Evolutionary conservation across 2,797 vertebrate genomes (phyloP), one percentile per base, ranked within the genome.

Genomic region (Rachycentron canadum): DNA sequence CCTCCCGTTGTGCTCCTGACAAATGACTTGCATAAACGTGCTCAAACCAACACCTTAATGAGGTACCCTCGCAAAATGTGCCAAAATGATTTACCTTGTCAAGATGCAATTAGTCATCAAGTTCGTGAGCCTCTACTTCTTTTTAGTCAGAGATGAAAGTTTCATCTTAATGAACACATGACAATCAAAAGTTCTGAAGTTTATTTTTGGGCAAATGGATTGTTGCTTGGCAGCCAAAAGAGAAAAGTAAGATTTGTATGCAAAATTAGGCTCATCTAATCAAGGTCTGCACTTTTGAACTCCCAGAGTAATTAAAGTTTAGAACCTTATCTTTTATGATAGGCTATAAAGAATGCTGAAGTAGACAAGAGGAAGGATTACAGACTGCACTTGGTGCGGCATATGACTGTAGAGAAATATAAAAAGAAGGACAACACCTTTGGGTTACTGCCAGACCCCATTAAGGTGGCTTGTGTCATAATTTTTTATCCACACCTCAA

Each of bases 41-140:
- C 45, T 45, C 53, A 68, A 19, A 45, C 49, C 69, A n/a, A 49
- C 32, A 55, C 78, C 76, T 83, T 88, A 89, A 92, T 81, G 43
- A 90, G 76, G 60, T 73, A 80, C 71, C 58, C 74, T 69, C 76
- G 40, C 70, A 73, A 71, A 92, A 76, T 87, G 79, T 86, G 76
- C 76, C 61, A 56, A 64, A 78, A 80, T 80, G 79, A 88, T 87
- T 85, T 75, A 78, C 77, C 70, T 79, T 47, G 50, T 86, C 87
- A 67, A 64, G 69, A 79, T 61, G 79, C 86, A 87, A 90, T 87
- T 72, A 78, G 71, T 68, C 43, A 71, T 81, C 43, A 60, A 34
- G 45, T 59, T 81, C 1, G 12, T 49, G 26, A 71, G 21, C 45
- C 14, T 69, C 45, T 9, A 60, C 21, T 36, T 1, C 21, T 32